Percentiles rank a stretch among this genome's conserved stretches.
Evolutionary conservation across 2,888 invertebrate genomes (phyloP).

Genomic region (Microplitis manilae): DNA sequence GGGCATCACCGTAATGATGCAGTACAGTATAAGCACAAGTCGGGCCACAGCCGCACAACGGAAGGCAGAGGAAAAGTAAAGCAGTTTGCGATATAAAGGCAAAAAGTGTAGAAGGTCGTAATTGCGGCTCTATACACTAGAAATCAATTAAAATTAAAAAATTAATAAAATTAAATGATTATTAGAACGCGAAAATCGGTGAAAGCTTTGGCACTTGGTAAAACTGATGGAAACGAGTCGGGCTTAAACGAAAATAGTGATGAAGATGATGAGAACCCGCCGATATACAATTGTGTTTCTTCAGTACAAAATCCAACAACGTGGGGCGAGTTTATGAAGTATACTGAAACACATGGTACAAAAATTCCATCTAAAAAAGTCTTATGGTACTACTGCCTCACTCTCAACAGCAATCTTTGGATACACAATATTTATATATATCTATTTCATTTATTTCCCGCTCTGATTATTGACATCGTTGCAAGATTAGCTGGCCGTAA

Average conservation of each 20-base stretch:
- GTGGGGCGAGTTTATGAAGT: constrained; percentile 79
- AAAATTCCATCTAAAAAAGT: constrained; percentile 75
- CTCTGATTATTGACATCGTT: constrained; percentile 74
- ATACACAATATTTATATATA: constrained; percentile 74
- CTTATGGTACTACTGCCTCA: constrained; percentile 79
- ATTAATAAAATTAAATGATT: too few relatives aligned
- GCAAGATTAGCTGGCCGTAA: constrained; percentile 74
- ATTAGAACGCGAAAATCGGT: not conserved
- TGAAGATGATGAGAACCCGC: constrained; percentile 69
- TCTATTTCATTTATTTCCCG: constrained; percentile 77
- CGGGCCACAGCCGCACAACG: too few relatives aligned
- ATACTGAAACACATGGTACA: constrained; percentile 73
- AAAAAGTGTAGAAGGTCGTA: too few relatives aligned
- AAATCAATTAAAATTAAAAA: too few relatives aligned
- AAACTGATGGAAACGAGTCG: not conserved
- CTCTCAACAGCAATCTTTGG: constrained; percentile 74
- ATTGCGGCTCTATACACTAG: too few relatives aligned
- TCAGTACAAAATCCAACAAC: constrained; percentile 86
- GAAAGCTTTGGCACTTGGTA: constrained; percentile 24
- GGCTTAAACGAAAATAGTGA: not conserved
- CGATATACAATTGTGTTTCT: constrained; percentile 90
- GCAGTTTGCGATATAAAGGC: too few relatives aligned
- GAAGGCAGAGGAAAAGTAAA: too few relatives aligned
- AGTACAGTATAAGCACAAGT: too few relatives aligned
- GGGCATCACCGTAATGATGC: too few relatives aligned